Evolutionary conservation across 2,797 vertebrate genomes (phyloP), one percentile per base, ranked within the genome.

Genomic region (Thalassophryne amazonica): DNA sequence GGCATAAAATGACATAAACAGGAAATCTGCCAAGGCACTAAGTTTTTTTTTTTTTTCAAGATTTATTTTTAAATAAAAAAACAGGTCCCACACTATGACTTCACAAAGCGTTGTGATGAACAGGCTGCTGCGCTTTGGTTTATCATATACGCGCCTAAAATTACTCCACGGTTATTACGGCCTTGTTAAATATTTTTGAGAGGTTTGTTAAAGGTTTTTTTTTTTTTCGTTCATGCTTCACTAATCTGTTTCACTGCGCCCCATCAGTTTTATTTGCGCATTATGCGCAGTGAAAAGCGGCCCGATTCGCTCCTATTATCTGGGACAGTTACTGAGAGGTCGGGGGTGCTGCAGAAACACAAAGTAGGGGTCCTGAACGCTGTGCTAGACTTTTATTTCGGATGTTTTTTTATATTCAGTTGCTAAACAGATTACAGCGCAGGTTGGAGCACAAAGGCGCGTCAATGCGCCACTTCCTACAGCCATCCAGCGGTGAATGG

Each of bases 341-440:
- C 51, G 50, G 50, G 68, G 61, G 45, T 70, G 58, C 30, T 30
- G 43, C 7, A 40, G 45, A 84, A 80, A 76, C 70, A 76, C 67
- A 84, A 85, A 74, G 85, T 84, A 71, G 89, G 90, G 90, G 88
- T 88, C 87, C 86, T 79, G 75, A 67, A 67, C 73, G 81, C 66
- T 41, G 65, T 52, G 81, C 84, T 84, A 60, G 56, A 77, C 55
- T 66, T 89, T 85, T 85, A 83, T 78, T 56, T 89, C 78, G 86
- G 86, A 87, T 90, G 88, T 88, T 88, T 90, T 90, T 90, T 91
- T n/a, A n/a, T n/a, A n/a, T n/a, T 90, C 87, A 92, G 67, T 91
- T 92, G 90, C 89, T 89, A 92, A 92, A 90, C 85, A 90, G 89
- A 91, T 92, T 90, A 91, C 73, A 57, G 80, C 73, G 59, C 84